Evolutionary conservation across 2,888 invertebrate species (phyloP), one percentile per base, ranked within the genome.

Genomic region (Laothoe populi): DNA sequence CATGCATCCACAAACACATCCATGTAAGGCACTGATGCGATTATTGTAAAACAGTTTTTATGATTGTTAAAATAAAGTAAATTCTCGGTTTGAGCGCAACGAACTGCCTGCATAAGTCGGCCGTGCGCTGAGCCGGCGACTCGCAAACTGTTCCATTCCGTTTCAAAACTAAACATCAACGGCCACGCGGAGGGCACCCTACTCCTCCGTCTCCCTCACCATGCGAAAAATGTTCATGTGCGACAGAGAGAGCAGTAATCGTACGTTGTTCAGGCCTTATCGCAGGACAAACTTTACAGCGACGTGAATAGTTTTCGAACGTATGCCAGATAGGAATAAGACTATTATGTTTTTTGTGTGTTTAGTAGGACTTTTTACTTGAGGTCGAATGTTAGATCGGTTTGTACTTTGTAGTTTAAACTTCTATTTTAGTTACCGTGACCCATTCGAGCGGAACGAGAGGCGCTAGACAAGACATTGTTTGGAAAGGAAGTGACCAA

Each of bases 1-100:
- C 90, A 90, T 89, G 88, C 92, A 85, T 86, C 79, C 87, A 89
- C 87, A 84, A 81, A 80, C 90, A 92, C 90, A 92, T 91, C 90
- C 91, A 88, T 82, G 83, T 84, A 91, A 89, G 90, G 91, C 92
- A 92, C 92, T 88, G 71, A 82, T 84, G 70, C 79, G 73, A 77
- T 81, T 75, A 75, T 76, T 81, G 71, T 76, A 82, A 83, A 88
- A 84, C 77, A 79, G 79, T 87, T 82, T 44, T 76, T 72, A 80
- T 83, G 80, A 79, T 70, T 77, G 72, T 81, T 71, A 66, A 67
- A 16, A 61, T 77, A 79, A 82, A 81, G 83, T 85, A 82, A 84
- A 81, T 83, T 83, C 82, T 85, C 86, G 84, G 83, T 79, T 88
- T 84, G 87, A 88, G 83, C 87, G 83, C 79, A 84, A 89, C 88